These are phyloP conservation scores for Bimastos eiseni DNA, from an alignment of 2,888 invertebrate genomes.

Conservation along the genomic window DNA sequence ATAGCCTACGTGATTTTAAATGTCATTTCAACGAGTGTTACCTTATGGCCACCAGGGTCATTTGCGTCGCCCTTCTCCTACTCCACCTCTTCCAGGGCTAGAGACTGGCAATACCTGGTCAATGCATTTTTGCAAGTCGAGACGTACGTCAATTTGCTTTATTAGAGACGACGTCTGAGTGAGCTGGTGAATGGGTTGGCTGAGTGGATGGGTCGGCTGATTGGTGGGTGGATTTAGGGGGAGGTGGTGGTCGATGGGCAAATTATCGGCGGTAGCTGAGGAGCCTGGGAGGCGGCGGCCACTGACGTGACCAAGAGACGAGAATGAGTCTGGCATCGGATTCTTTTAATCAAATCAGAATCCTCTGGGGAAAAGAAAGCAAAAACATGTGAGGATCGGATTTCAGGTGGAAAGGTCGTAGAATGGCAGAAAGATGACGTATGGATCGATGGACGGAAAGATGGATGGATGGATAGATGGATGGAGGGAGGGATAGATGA, in stretches of 20 bases:
- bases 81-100: too few relatives aligned
- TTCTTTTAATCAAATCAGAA: conserved; percentile 13
- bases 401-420: conserved; percentile 1
- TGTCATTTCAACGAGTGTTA: too few relatives aligned
- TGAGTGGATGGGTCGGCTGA: neutral
- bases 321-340: conserved; percentile 13
- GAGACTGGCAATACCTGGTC: too few relatives aligned
- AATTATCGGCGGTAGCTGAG: neutral
- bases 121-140: neutral
- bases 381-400: neutral
- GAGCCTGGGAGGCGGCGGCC: neutral
- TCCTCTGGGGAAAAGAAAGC: neutral
- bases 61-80: too few relatives aligned
- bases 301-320: conserved; percentile 4
- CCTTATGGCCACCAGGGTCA: too few relatives aligned
- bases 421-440: neutral
- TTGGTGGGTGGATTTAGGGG: neutral
- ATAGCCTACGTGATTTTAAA: too few relatives aligned
- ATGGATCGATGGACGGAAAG: neutral
- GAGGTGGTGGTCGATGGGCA: neutral
- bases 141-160: neutral
- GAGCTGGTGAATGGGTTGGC: neutral
- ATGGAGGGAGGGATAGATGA: neutral
- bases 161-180: neutral
- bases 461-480: neutral